phyloP scores from a whole-genome alignment of 2,888 invertebrate species.

The Drosophila pegasa region DNA sequence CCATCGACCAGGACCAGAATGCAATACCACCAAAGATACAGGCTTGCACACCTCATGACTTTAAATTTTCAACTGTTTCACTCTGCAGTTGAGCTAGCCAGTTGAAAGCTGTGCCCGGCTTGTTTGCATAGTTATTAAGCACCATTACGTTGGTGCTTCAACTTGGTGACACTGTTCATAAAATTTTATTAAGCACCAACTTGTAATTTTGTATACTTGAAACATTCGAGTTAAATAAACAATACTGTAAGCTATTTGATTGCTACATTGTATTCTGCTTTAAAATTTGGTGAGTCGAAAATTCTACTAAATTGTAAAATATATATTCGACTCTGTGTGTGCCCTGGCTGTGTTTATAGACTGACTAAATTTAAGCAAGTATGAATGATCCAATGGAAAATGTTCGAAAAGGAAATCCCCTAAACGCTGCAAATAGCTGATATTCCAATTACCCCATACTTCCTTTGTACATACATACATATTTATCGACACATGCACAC shows the following conservation, averaged over 20 bases:
- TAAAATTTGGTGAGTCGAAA: too few relatives aligned
- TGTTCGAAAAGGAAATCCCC: too few relatives aligned
- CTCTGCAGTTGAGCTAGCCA: background rate
- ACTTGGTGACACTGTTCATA: background rate
- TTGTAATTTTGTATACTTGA: background rate
- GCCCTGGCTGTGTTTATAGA: too few relatives aligned
- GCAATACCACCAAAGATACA: constrained; percentile 10
- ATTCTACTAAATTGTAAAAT: too few relatives aligned
- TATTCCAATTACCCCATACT: too few relatives aligned
- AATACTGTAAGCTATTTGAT: background rate
- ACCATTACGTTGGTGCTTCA: background rate
- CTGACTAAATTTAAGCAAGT: too few relatives aligned
- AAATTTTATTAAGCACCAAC: background rate
- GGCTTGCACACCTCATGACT: constrained; percentile 8
- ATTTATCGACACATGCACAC: too few relatives aligned
- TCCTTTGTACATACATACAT: too few relatives aligned
- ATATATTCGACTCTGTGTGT: too few relatives aligned
- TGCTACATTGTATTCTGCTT: too few relatives aligned
- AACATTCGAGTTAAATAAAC: background rate
- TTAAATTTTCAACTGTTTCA: background rate
- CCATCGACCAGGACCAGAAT: constrained; percentile 1
- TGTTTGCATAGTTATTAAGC: constrained; percentile 16
- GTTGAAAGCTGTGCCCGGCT: background rate
- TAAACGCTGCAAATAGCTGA: too few relatives aligned
- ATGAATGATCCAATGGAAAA: too few relatives aligned